Base-by-base conservation (phyloP, 2,888 invertebrate genomes). In the Diadegma fenestrale region DNA sequence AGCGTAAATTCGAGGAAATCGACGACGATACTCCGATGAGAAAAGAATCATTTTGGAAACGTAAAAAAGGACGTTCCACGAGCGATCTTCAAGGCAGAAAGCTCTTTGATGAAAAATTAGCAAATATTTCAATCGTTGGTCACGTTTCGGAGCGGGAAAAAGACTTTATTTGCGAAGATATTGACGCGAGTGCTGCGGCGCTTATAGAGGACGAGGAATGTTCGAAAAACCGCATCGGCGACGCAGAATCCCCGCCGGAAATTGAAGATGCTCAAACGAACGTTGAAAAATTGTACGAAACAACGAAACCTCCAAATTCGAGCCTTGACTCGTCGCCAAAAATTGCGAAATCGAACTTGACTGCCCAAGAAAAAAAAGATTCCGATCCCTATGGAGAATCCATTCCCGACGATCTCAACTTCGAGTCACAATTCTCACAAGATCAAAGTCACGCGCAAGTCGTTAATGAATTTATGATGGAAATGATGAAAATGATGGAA, bases 161-260 rank as follows among this genome's bases (percentile, higher is more conserved):
- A 61, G 84, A 43, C 69, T 33, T 41, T 6, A 77, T 91, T 51
- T 90, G 90, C 6, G 89, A 92, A 82, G 94, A 94, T 90, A 90
- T 94, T 30, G 86, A 89, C 19, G 93, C 92, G 33, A 93, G 92
- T 84, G 90, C 92, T 17, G 91, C 89, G 45, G 94, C 94, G 7
- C 88, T 94, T 14, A 81, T 94, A 6, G 92, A 90, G 7, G 94
- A 94, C 87, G 93, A 94, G 88, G 88, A 86, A n/a, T 73, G 81
- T 78, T 85, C 58, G 14, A 82, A 73, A 33, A 72, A 77, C 6
- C 26, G 68, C 17, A 17, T 14, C 14, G 6, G 14, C 26, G 72
- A 58, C 2, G 12, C 2, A 14, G 30, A 75, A 26, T 63, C 22
- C 22, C n/a, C 26, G n/a, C 26, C 41, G 73, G 61, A 75, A n/a